Evolutionary conservation across 2,888 invertebrate genomes (phyloP).

Genomic region (Pristionchus exspectatus): DNA sequence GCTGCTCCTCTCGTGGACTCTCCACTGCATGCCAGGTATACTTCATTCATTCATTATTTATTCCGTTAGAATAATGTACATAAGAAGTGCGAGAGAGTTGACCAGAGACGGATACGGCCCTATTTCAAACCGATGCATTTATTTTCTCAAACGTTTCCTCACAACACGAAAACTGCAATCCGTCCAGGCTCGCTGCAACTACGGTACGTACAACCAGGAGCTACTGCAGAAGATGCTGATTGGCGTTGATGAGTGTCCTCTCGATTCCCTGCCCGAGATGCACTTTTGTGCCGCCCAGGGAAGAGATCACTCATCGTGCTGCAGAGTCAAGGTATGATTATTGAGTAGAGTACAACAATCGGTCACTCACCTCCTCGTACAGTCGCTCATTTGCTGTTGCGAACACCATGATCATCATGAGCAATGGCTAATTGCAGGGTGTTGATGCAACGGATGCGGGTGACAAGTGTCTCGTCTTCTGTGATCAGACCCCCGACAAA

Average conservation of each 20-base stretch:
- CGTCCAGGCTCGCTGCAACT: slow-evolving; percentile 9
- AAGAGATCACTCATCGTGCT: slow-evolving; percentile 13
- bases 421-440: not conserved
- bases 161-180: not conserved
- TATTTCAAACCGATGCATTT: too few species aligned
- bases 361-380: not conserved
- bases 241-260: not conserved
- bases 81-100: too few species aligned
- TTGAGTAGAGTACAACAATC: not conserved
- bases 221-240: not conserved
- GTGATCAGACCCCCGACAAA: slow-evolving; percentile 1
- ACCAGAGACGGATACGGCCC: too few species aligned
- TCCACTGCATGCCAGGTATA: not conserved
- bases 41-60: too few species aligned
- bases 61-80: too few species aligned
- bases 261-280: slow-evolving; percentile 15
- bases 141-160: not conserved
- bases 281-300: slow-evolving; percentile 45
- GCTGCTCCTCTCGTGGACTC: not conserved
- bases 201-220: slow-evolving; percentile 1
- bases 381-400: not conserved
- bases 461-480: slow-evolving; percentile 18
- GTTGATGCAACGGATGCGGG: slow-evolving; percentile 9
- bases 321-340: slow-evolving; percentile 22
- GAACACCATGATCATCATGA: not conserved